Evolutionary conservation across 2,888 invertebrate species (phyloP).

Genomic region (Bombylius discolor): DNA sequence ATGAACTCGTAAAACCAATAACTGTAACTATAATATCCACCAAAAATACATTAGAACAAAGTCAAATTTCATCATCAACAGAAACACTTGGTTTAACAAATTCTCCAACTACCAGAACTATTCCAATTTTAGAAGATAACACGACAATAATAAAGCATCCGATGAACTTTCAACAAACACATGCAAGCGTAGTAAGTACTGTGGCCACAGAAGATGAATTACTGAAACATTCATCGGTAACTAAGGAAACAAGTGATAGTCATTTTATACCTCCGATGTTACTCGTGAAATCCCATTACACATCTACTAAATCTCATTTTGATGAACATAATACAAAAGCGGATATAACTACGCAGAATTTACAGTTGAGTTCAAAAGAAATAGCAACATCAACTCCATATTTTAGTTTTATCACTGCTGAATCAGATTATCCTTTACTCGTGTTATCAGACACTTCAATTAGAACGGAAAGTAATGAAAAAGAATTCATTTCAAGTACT

Average conservation of each 20-base stretch:
- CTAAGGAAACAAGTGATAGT: conserved; percentile 30
- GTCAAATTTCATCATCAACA: not conserved
- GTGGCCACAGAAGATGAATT: not conserved
- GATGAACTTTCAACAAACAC: conserved; percentile 30
- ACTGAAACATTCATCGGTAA: conserved; percentile 1
- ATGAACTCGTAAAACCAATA: conserved; percentile 5
- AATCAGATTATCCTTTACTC: too few species aligned
- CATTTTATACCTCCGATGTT: conserved; percentile 37
- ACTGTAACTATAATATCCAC: not conserved
- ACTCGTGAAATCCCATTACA: conserved; percentile 35
- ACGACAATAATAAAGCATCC: conserved; percentile 27
- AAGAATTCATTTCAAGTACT: too few species aligned
- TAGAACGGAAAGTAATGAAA: too few species aligned
- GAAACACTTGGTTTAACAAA: conserved; percentile 2
- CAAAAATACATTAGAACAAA: not conserved
- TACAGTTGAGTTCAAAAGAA: not conserved
- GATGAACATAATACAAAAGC: conserved; percentile 7
- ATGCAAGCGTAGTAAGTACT: not conserved
- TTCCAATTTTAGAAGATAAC: conserved; percentile 8
- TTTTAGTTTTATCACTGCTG: too few species aligned
- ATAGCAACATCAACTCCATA: too few species aligned
- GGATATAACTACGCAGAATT: not conserved
- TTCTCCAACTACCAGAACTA: conserved; percentile 3
- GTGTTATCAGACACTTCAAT: too few species aligned
- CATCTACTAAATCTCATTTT: conserved; percentile 22